Conservation (phyloP, 2,888 invertebrate species). For the Agrotis exclamationis region DNA sequence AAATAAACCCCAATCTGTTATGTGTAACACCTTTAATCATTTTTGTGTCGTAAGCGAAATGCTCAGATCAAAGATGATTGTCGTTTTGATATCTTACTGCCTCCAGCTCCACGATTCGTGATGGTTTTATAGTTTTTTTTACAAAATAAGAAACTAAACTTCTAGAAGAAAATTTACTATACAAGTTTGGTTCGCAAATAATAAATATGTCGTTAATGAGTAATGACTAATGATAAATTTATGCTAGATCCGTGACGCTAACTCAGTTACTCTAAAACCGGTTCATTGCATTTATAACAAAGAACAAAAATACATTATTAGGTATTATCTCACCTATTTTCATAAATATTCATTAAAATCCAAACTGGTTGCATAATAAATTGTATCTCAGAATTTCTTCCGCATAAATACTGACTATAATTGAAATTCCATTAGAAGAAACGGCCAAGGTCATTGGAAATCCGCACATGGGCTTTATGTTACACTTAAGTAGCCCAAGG, state of each 20-base stretch:
- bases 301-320: slow-evolving; percentile 45
- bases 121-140: slow-evolving; percentile 27
- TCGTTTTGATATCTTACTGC: slow-evolving; percentile 20
- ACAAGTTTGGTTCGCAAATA: slow-evolving; percentile 21
- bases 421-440: slow-evolving; percentile 36
- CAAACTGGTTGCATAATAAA: slow-evolving; percentile 53
- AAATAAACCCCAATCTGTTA: background rate
- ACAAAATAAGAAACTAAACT: background rate
- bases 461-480: slow-evolving; percentile 60
- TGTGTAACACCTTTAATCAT: background rate
- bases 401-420: slow-evolving; percentile 48
- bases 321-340: slow-evolving; percentile 18
- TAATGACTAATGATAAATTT: slow-evolving; percentile 12
- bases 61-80: too few relatives aligned
- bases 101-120: slow-evolving; percentile 22
- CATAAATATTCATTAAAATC: slow-evolving; percentile 44
- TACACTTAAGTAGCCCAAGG: slow-evolving; percentile 66
- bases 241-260: slow-evolving; percentile 21
- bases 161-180: slow-evolving; percentile 8
- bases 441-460: slow-evolving; percentile 52
- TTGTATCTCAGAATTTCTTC: slow-evolving; percentile 57
- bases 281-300: slow-evolving; percentile 36
- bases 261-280: slow-evolving; percentile 18
- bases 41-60: background rate
- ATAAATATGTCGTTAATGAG: background rate